Percentiles rank a stretch among this genome's conserved stretches.
Evolutionary conservation across 2,888 invertebrate genomes (phyloP).

Genomic region (Xestia xanthographa): DNA sequence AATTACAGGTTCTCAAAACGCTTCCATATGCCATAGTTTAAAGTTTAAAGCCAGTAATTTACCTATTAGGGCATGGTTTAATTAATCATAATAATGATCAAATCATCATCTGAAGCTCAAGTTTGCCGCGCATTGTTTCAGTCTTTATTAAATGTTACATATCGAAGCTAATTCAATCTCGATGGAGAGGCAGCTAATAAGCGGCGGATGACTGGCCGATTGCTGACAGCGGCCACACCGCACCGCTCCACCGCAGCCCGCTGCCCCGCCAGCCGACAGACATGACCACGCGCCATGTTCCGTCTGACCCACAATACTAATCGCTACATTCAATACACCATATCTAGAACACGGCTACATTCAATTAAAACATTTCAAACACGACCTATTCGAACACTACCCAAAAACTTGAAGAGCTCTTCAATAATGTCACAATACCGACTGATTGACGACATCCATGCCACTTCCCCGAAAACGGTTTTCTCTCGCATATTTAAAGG

Average conservation of each 20-base stretch:
- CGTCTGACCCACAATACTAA: constrained; percentile 75
- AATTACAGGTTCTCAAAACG: too few relatives aligned
- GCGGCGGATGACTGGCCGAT: constrained; percentile 85
- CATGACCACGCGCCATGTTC: constrained; percentile 77
- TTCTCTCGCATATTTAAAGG: constrained; percentile 85
- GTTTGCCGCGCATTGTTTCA: constrained; percentile 77
- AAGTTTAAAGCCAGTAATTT: not conserved
- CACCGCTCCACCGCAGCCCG: not conserved
- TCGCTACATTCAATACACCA: constrained; percentile 71
- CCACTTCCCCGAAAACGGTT: constrained; percentile 85
- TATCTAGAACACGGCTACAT: constrained; percentile 62
- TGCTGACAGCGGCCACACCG: constrained; percentile 71
- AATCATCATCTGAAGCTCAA: constrained; percentile 38
- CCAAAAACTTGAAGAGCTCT: constrained; percentile 7
- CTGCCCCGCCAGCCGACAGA: constrained; percentile 59
- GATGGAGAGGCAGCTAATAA: constrained; percentile 85
- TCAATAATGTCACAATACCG: constrained; percentile 77
- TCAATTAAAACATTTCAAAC: constrained; percentile 58
- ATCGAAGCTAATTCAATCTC: constrained; percentile 87
- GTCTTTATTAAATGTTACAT: constrained; percentile 82
- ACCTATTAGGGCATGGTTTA: not conserved
- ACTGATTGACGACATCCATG: constrained; percentile 79
- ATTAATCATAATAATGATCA: constrained; percentile 40
- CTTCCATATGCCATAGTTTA: not conserved
- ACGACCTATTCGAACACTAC: constrained; percentile 30